phyloP scores from a whole-genome alignment of 2,797 vertebrate species.

The Percopsis omiscomaycus region DNA sequence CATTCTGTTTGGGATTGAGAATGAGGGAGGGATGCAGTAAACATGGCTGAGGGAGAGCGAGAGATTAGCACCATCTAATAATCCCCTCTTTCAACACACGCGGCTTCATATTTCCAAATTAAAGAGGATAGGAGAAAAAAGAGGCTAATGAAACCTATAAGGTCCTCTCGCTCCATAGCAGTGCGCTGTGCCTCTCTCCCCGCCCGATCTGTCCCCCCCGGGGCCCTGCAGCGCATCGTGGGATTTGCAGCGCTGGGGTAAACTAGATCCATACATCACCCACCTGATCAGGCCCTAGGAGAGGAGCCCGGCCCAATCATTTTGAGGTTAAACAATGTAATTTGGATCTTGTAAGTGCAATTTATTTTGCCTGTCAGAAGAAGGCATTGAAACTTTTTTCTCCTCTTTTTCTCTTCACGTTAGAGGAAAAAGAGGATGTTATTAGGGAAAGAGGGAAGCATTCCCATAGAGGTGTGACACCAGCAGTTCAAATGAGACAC shows the following conservation, averaged over 20 bases:
- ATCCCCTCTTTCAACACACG: conserved; percentile 90
- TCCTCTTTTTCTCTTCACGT: conserved; percentile 47
- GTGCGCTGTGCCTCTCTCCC: conserved; percentile 53
- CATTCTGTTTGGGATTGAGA: conserved; percentile 64
- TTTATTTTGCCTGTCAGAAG: conserved; percentile 80
- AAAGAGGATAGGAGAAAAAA: conserved; percentile 88
- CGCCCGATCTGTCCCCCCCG: conserved; percentile 51
- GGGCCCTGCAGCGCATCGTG: conserved; percentile 80
- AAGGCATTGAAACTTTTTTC: conserved; percentile 71
- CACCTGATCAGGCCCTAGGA: conserved; percentile 76
- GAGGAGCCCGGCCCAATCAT: conserved; percentile 91
- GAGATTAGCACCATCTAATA: conserved; percentile 93
- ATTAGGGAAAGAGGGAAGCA: conserved; percentile 50
- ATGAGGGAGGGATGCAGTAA: conserved; percentile 57
- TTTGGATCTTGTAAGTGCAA: conserved; percentile 82
- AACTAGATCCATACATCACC: conserved; percentile 97
- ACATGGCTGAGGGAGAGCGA: conserved; percentile 73
- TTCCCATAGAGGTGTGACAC: conserved; percentile 53
- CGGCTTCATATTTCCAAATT: conserved; percentile 97
- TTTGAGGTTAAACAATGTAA: conserved; percentile 95
- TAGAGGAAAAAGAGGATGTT: conserved; percentile 61
- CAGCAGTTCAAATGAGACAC: conserved; percentile 21
- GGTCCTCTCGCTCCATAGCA: conserved; percentile 84
- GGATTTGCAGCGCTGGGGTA: conserved; percentile 91
- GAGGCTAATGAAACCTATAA: conserved; percentile 96